Conservation (phyloP, 2,113 vertebrate species). For the Symphodus melops region DNA sequence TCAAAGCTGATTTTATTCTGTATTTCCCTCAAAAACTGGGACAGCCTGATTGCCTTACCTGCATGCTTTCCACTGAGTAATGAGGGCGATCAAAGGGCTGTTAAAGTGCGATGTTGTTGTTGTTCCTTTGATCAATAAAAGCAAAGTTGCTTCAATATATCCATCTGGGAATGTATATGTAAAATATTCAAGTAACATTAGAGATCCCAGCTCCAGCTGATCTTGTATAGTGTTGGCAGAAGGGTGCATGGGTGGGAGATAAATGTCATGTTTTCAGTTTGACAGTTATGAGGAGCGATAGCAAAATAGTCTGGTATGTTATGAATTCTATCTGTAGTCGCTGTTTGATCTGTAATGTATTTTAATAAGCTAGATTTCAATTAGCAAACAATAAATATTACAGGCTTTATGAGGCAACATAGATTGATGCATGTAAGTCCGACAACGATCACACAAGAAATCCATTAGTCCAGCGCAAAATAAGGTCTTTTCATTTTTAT, state of each 20-base stretch:
- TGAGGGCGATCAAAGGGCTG: conserved; percentile 53
- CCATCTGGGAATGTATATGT: not conserved
- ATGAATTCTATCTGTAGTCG: not conserved
- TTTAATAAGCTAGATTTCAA: conserved; percentile 13
- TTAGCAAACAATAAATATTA: conserved; percentile 22
- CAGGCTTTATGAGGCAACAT: not conserved
- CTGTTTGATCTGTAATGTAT: conserved; percentile 12
- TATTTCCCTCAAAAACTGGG: conserved; percentile 37
- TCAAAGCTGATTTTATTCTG: not conserved
- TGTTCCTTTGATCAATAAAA: conserved; percentile 30
- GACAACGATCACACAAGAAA: conserved; percentile 17
- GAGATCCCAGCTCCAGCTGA: conserved; percentile 2
- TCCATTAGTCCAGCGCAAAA: not conserved
- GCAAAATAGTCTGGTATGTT: conserved; percentile 3
- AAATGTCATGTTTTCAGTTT: not conserved
- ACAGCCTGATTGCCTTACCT: conserved; percentile 42
- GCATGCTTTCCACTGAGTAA: conserved; percentile 36
- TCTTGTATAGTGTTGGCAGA: not conserved
- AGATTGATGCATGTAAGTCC: conserved; percentile 33
- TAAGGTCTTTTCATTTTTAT: conserved; percentile 28
- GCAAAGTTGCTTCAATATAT: conserved; percentile 14
- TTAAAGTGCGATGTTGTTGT: conserved; percentile 26
- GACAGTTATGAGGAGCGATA: not conserved
- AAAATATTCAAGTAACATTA: not conserved
- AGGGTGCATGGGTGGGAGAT: not conserved